These are phyloP conservation scores for Xestia ashworthii DNA, from an alignment of 2,888 invertebrate species.

Conservation along the genomic window DNA sequence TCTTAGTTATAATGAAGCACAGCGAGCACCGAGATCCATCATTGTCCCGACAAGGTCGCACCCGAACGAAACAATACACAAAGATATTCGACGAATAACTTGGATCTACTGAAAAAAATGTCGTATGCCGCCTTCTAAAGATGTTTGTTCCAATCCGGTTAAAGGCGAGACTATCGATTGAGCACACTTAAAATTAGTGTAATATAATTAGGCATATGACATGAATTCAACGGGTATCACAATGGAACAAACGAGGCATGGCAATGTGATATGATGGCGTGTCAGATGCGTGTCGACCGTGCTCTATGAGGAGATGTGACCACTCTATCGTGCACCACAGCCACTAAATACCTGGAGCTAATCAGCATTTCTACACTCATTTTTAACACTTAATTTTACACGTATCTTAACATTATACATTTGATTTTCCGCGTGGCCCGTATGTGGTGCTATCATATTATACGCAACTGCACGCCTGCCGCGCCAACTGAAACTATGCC, in stretches of 20 bases:
- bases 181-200: slow-evolving; percentile 83
- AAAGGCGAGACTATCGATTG: slow-evolving; percentile 82
- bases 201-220: slow-evolving; percentile 90
- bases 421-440: slow-evolving; percentile 84
- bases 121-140: slow-evolving; percentile 60
- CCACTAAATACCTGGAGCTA: slow-evolving; percentile 89
- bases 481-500: slow-evolving; percentile 58
- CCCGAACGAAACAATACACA: slow-evolving; percentile 79
- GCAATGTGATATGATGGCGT: slow-evolving; percentile 88
- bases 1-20: slow-evolving; percentile 71
- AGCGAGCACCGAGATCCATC: slow-evolving; percentile 80
- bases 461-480: slow-evolving; percentile 45
- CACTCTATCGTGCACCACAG: slow-evolving; percentile 82
- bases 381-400: slow-evolving; percentile 91
- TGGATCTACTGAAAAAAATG: slow-evolving; percentile 61
- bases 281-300: slow-evolving; percentile 83
- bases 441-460: slow-evolving; percentile 70
- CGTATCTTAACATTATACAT: slow-evolving; percentile 88
- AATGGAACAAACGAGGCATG: slow-evolving; percentile 88
- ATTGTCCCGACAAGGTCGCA: slow-evolving; percentile 82
- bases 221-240: slow-evolving; percentile 87
- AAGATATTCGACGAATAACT: slow-evolving; percentile 66
- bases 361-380: slow-evolving; percentile 90
- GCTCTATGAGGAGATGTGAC: slow-evolving; percentile 85
- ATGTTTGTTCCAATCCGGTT: slow-evolving; percentile 72